Evolutionary conservation across 2,888 invertebrate species (phyloP).

Genomic region (Caenorhabditis sp.): DNA sequence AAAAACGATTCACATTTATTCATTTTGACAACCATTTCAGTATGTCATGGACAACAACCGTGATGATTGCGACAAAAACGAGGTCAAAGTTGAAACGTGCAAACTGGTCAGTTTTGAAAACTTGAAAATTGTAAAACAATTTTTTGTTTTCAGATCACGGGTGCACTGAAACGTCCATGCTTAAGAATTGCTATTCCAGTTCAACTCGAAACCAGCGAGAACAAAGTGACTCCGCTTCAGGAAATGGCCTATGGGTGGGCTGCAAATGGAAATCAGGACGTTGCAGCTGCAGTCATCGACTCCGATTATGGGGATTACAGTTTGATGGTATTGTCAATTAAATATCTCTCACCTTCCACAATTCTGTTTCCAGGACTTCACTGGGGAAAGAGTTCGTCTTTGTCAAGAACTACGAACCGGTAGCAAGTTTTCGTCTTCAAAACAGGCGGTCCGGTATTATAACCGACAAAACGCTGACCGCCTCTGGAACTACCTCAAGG

Average conservation of each 20-base stretch:
- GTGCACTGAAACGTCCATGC: neutral
- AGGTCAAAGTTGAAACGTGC: conserved; percentile 6
- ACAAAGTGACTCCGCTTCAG: neutral
- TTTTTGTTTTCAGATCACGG: neutral
- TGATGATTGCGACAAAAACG: conserved; percentile 23
- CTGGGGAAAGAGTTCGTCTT: neutral
- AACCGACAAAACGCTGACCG: neutral
- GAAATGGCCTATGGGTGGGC: too few species aligned
- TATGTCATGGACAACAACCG: conserved; percentile 23
- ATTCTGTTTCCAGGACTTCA: neutral
- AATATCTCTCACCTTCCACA: too few species aligned
- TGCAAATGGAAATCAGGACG: too few species aligned
- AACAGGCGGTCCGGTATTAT: neutral
- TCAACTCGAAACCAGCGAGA: neutral
- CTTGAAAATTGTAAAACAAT: neutral
- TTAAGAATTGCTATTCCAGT: neutral
- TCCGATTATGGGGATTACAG: neutral
- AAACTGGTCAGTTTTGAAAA: conserved; percentile 3
- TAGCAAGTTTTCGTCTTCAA: neutral
- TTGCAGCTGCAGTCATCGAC: neutral
- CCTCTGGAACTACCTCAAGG: neutral
- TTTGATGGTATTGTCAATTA: conserved; percentile 4
- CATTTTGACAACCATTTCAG: neutral
- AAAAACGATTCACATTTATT: neutral
- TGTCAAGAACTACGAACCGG: neutral